Evolutionary conservation across 2,113 vertebrate species (phyloP), one percentile per base, ranked within the genome.

Genomic region (Phylloscopus whistleri): DNA sequence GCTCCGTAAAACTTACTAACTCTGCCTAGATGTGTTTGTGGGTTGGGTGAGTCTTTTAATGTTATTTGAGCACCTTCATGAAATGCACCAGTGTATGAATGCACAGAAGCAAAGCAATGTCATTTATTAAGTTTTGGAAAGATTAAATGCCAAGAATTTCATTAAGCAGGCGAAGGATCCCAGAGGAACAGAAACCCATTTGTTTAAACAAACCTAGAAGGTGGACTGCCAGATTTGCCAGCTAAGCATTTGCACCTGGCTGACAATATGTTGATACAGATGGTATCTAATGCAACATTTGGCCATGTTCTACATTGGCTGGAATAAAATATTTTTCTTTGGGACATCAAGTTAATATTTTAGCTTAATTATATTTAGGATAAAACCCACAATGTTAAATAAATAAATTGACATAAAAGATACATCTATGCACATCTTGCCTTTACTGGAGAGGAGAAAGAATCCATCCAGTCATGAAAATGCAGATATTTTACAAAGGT

Each of bases 251-350:
- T 93, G 77, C 60, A 92, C 88, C 91, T 90, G 70, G 52, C 44
- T 85, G 74, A 82, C 44, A 85, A 82, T 77, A 90, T 91, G 88
- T 88, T 77, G 39, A 83, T 92, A 56, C 92, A 97, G 94, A 96
- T 94, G 72, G 90, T 72, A 88, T 59, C 66, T 93, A 91, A 86
- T 96, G 39, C 24, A 86, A 26, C 11, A 75, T 93, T 97, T 95
- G 84, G 85, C 70, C 28, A 68, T 9, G 14, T 84, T 93, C 76
- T 74, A 48, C 9, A 17, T 31, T 84, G 83, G 33, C 64, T 94
- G 51, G 24, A 92, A 85, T 28, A 90, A 85, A 75, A 87, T 82
- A 72, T 58, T 91, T 94, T 92, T 93, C 30, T 69, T 60, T 37
- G 7, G 27, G 68, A 76, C 27, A 75, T 73, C 20, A 51, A 63